phyloP scores from a whole-genome alignment of 1,140 invertebrate genomes.

The Trachymyrmex septentrionalis region DNA sequence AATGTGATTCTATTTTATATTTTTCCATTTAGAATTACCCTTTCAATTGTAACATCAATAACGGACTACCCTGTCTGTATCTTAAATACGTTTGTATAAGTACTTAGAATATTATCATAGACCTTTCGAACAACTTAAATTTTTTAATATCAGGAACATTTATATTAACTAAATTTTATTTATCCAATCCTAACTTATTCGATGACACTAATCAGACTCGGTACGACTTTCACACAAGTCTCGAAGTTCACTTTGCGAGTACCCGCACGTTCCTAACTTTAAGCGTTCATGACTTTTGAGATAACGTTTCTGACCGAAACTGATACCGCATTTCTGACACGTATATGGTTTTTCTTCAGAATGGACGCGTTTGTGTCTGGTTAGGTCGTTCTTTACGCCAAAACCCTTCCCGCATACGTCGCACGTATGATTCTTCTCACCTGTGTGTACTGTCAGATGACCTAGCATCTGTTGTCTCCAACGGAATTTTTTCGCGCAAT shows the following conservation, averaged over 20 bases:
- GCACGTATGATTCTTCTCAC: constrained; percentile 86
- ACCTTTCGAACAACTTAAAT: neutral
- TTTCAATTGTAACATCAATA: neutral
- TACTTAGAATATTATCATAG: neutral
- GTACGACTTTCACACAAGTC: neutral
- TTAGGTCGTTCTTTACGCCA: constrained; percentile 86
- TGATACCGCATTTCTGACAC: constrained; percentile 86
- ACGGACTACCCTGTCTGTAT: neutral
- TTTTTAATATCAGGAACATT: constrained; percentile 2
- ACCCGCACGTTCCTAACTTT: constrained; percentile 16
- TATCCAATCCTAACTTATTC: neutral
- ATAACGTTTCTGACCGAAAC: constrained; percentile 88
- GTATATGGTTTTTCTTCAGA: constrained; percentile 86
- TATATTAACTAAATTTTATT: neutral
- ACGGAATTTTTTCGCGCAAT: constrained; percentile 86
- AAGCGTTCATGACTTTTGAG: constrained; percentile 84
- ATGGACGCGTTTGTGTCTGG: constrained; percentile 86
- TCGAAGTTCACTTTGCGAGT: neutral
- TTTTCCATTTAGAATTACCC: constrained; percentile 2
- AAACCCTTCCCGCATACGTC: constrained; percentile 87
- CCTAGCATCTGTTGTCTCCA: constrained; percentile 86
- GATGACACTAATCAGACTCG: neutral
- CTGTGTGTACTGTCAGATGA: constrained; percentile 86
- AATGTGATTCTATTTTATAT: neutral
- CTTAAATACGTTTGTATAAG: neutral